phyloP scores from a whole-genome alignment of 2,113 vertebrate species.

The Dicrurus megarhynchus region DNA sequence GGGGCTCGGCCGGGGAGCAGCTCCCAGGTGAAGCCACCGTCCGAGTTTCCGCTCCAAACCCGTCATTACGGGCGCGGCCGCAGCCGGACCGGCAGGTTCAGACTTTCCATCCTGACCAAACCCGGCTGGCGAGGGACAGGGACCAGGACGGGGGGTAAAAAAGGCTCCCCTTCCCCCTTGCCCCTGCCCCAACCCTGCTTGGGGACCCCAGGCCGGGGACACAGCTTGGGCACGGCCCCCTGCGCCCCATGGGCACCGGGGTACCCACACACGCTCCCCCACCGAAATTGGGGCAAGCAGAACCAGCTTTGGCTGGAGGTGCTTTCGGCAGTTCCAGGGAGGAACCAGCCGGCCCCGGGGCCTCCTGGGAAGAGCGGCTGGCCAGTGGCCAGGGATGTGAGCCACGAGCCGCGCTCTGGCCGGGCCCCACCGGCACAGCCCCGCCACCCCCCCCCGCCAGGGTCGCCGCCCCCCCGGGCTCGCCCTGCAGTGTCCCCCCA shows the following conservation, averaged over 20 bases:
- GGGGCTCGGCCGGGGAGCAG: neutral
- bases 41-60: neutral
- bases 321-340: neutral
- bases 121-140: neutral
- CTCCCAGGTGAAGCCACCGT: neutral
- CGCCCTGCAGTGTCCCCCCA: neutral
- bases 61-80: constrained; percentile 16
- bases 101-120: constrained; percentile 3
- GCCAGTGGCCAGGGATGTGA: neutral
- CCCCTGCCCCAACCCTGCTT: neutral
- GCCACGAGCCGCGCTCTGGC: neutral
- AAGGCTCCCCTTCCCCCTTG: neutral
- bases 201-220: neutral
- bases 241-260: neutral
- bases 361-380: neutral
- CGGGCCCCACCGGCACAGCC: neutral
- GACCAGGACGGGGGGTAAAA: neutral
- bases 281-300: accelerated
- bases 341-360: neutral
- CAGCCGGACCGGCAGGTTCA: constrained; percentile 47
- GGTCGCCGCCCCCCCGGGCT: accelerated
- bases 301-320: neutral
- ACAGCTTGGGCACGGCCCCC: neutral
- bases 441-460: accelerated
- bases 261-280: neutral